These are phyloP conservation scores for Struthidea cinerea DNA, from an alignment of 2,113 vertebrate species.

Conservation along the genomic window DNA sequence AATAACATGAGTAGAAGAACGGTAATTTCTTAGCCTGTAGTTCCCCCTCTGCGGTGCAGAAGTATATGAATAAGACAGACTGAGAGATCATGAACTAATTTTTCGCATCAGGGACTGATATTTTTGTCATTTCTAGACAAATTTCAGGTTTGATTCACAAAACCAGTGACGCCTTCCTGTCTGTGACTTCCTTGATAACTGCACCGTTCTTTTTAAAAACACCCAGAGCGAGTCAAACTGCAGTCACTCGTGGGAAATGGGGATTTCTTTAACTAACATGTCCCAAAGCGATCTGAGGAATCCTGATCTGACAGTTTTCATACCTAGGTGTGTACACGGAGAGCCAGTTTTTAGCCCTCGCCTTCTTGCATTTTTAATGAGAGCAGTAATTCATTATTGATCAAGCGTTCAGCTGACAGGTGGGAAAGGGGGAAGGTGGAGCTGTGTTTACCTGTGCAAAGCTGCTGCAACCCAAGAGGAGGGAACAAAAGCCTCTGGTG, in stretches of 20 bases:
- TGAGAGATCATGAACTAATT: background rate
- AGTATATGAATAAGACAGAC: background rate
- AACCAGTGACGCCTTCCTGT: background rate
- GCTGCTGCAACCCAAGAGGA: background rate
- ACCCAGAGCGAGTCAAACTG: background rate
- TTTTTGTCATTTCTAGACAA: background rate
- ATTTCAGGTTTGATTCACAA: background rate
- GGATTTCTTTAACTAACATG: background rate
- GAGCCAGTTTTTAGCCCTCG: background rate
- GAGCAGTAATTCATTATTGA: background rate
- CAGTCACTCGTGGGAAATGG: background rate
- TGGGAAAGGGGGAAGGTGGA: background rate
- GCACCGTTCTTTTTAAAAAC: background rate
- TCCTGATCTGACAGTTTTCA: background rate
- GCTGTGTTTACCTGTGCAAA: accelerated
- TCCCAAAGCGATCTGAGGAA: background rate
- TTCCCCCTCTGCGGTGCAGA: background rate
- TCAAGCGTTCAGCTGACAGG: background rate
- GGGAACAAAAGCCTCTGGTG: background rate
- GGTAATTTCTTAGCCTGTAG: background rate
- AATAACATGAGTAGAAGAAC: background rate
- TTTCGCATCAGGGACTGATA: accelerated
- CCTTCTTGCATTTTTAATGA: background rate
- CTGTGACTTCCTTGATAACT: background rate
- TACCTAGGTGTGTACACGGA: background rate